A percentile compares a stretch with the other conserved stretches of the same genome.
phyloP scores from a whole-genome alignment of 2,797 vertebrate species.

The Amazonetta brasiliensis region DNA sequence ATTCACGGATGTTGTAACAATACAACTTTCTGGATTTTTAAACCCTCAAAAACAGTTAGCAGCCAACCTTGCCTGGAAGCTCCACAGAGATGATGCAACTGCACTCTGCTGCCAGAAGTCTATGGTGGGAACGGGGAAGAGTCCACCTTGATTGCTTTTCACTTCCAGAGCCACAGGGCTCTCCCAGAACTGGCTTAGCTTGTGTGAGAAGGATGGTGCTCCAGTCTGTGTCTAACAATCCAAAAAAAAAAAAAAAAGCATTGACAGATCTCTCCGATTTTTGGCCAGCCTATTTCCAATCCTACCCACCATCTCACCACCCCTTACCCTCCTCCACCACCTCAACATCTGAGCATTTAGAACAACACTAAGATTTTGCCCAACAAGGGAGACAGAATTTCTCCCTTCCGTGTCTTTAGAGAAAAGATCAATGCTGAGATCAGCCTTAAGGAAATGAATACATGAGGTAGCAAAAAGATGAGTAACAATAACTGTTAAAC shows the following conservation, averaged over 20 bases:
- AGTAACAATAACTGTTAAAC: background rate
- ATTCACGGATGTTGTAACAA: constrained; percentile 6
- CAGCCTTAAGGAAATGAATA: background rate
- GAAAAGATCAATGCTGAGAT: background rate
- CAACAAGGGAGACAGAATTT: background rate
- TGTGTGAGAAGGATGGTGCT: background rate
- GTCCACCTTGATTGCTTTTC: background rate
- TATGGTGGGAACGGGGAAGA: background rate
- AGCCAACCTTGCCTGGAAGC: constrained; percentile 7
- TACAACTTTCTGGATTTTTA: background rate
- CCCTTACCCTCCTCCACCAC: background rate
- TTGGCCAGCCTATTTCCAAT: background rate
- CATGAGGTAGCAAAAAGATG: background rate
- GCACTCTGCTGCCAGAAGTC: background rate
- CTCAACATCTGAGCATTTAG: background rate
- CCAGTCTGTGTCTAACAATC: background rate
- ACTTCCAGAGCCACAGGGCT: background rate
- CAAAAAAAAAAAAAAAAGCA: background rate
- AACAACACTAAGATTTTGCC: background rate
- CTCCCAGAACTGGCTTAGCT: background rate
- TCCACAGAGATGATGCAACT: background rate
- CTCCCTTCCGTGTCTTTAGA: background rate
- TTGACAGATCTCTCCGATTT: background rate
- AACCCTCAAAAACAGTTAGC: constrained; percentile 21
- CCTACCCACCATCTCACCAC: background rate